Evolutionary conservation across 2,797 vertebrate genomes (phyloP).

Genomic region (Helarctos malayanus): DNA sequence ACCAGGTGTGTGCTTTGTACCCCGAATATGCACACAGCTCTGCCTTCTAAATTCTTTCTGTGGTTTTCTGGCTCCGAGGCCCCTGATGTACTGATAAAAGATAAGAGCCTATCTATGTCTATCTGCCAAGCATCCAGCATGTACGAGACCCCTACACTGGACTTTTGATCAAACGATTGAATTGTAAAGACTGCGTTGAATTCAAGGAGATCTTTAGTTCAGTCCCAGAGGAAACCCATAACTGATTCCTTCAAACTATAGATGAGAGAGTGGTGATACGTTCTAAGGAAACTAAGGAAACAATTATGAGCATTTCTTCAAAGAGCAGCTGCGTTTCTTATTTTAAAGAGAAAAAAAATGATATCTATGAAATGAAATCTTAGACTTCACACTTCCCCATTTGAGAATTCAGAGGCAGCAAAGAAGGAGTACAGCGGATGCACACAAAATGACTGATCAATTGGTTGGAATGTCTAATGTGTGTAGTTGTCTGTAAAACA

Average conservation of each 20-base stretch:
- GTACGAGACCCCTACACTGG: background rate
- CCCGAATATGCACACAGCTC: fast-evolving
- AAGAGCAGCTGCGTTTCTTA: background rate
- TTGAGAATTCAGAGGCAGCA: background rate
- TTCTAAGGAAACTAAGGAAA: slow-evolving; percentile 21
- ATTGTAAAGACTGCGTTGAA: background rate
- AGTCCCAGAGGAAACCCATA: background rate
- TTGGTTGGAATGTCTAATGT: background rate
- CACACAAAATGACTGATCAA: background rate
- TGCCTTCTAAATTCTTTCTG: background rate
- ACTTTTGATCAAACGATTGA: background rate
- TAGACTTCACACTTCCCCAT: background rate
- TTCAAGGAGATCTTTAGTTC: background rate
- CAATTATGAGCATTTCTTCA: background rate
- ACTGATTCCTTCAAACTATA: background rate
- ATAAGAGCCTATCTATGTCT: background rate
- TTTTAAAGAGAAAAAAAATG: background rate
- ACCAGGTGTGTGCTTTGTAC: background rate
- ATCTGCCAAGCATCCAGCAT: background rate
- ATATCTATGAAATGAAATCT: background rate
- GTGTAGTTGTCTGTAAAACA: background rate
- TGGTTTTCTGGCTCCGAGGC: background rate
- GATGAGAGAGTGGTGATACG: background rate
- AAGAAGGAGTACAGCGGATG: fast-evolving
- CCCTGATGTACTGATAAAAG: background rate